Percentiles rank a stretch among this genome's conserved stretches.
Conservation (phyloP, 2,888 invertebrate species). For the Nephrotoma flavescens region DNA sequence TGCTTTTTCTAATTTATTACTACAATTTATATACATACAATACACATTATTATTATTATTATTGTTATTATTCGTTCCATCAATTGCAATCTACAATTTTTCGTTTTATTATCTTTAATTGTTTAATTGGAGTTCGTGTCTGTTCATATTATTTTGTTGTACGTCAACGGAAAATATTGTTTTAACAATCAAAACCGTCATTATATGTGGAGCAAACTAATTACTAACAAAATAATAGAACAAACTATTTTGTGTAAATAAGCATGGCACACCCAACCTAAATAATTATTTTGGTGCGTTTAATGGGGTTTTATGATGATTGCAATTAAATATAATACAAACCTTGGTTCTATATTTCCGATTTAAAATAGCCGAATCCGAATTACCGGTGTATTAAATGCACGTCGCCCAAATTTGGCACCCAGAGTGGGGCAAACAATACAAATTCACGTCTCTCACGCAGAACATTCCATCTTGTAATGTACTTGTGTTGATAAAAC, state of each 20-base stretch:
- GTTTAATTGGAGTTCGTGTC: not conserved
- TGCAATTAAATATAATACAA: not conserved
- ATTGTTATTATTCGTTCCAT: not conserved
- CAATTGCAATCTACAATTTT: not conserved
- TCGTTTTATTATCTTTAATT: not conserved
- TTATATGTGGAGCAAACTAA: not conserved
- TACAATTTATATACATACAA: not conserved
- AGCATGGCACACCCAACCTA: not conserved
- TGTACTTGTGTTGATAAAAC: too few relatives aligned
- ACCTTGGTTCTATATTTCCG: not conserved
- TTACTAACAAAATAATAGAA: not conserved
- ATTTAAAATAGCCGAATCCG: not conserved
- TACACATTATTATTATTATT: not conserved
- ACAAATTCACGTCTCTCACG: not conserved
- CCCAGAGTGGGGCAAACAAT: not conserved
- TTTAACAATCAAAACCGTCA: not conserved
- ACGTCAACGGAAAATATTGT: not conserved
- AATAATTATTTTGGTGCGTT: not conserved
- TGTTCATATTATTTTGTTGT: not conserved
- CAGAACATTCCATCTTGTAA: too few relatives aligned
- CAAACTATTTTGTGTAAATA: not conserved
- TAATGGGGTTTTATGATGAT: not conserved
- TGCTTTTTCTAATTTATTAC: not conserved
- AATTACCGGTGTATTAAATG: not conserved
- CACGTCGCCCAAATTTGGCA: not conserved